Conservation (phyloP, 2,113 vertebrate genomes). For the Sinocyclocheilus rhinocerous region DNA sequence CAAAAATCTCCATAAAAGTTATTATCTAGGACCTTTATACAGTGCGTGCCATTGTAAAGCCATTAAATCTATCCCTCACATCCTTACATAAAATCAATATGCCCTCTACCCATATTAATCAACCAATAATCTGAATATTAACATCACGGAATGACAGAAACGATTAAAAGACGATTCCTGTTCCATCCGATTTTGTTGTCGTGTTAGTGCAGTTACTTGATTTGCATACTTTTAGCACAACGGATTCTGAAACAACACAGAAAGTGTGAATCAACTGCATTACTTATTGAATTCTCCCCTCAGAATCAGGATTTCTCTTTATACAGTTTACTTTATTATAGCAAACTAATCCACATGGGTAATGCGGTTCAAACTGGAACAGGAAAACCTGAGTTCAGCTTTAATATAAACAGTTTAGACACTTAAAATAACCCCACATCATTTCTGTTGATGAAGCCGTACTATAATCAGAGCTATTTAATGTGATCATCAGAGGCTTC, state of each 20-base stretch:
- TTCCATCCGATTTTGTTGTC: too few species aligned
- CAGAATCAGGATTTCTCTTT: neutral
- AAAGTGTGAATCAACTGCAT: neutral
- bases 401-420: neutral
- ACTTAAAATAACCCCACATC: neutral
- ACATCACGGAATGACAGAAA: too few species aligned
- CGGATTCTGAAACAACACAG: neutral
- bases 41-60: neutral
- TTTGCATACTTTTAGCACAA: neutral
- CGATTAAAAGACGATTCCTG: too few species aligned
- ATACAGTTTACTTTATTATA: neutral
- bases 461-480: neutral
- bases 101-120: too few species aligned
- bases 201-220: neutral
- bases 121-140: too few species aligned
- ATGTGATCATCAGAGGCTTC: neutral
- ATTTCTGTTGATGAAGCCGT: neutral
- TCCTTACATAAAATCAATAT: neutral
- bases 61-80: neutral
- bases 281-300: neutral
- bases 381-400: neutral
- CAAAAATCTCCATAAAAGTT: neutral
- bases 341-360: neutral
- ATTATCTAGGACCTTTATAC: neutral
- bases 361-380: neutral